Evolutionary conservation across 2,888 invertebrate species (phyloP).

Genomic region (Cistogaster globosa): DNA sequence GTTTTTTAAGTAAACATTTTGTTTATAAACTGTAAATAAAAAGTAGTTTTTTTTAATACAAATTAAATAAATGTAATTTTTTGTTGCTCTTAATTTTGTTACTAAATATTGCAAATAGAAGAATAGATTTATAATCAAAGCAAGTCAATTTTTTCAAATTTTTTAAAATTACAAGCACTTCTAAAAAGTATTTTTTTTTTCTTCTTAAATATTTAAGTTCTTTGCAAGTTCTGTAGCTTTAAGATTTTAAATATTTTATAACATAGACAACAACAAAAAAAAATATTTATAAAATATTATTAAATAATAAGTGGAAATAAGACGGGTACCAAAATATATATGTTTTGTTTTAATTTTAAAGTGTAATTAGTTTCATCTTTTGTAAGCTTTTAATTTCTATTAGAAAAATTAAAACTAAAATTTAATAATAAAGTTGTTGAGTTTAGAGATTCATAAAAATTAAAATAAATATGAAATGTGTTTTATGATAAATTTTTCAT

Average conservation of each 20-base stretch:
- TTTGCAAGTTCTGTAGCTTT: constrained; percentile 9
- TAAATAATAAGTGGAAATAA: constrained; percentile 38
- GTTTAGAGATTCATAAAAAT: no score
- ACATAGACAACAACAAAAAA: background rate
- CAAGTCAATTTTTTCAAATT: constrained; percentile 1
- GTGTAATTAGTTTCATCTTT: background rate
- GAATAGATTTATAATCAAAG: background rate
- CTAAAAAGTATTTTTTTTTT: constrained; percentile 25
- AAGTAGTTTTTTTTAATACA: no score
- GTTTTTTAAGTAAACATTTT: no score
- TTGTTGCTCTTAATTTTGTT: background rate
- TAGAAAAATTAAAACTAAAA: background rate
- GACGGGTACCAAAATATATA: constrained; percentile 50
- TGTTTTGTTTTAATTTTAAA: background rate
- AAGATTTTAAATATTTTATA: background rate
- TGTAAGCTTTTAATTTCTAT: background rate
- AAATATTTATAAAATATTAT: background rate
- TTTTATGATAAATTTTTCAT: no score
- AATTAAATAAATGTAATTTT: no score
- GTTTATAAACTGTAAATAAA: no score
- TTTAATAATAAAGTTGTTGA: no score
- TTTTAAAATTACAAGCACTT: background rate
- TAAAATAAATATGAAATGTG: no score
- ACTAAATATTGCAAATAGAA: background rate
- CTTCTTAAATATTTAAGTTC: background rate